Percentiles rank a stretch among this genome's conserved stretches.
phyloP scores from a whole-genome alignment of 2,888 invertebrate genomes.

The Drosophila formosana region DNA sequence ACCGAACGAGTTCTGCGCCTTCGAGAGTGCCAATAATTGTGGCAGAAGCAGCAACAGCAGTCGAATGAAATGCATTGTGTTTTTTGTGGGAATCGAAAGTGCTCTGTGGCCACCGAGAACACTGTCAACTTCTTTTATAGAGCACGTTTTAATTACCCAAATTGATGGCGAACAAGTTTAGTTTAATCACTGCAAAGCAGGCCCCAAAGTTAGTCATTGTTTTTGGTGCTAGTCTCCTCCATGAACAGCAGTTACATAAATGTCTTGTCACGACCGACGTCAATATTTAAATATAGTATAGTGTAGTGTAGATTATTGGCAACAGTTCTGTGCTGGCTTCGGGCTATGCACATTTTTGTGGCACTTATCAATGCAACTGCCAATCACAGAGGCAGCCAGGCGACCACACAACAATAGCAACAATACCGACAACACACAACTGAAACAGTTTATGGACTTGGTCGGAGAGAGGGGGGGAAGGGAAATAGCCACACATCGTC shows the following conservation, averaged over 20 bases:
- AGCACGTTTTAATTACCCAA: neutral
- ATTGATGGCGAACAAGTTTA: neutral
- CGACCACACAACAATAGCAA: slow-evolving; percentile 24
- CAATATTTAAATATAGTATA: neutral
- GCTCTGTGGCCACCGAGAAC: slow-evolving; percentile 9
- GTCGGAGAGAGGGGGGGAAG: neutral
- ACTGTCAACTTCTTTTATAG: slow-evolving; percentile 36
- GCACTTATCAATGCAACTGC: slow-evolving; percentile 66
- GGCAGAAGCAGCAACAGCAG: slow-evolving; percentile 2
- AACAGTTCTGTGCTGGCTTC: slow-evolving; percentile 11
- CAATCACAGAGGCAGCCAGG: slow-evolving; percentile 55
- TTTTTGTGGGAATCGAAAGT: neutral
- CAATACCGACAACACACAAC: slow-evolving; percentile 3
- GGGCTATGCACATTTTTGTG: slow-evolving; percentile 48
- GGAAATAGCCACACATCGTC: slow-evolving; percentile 46
- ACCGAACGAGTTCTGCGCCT: neutral
- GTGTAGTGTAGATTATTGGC: slow-evolving; percentile 19
- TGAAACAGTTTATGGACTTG: neutral
- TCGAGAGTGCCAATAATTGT: neutral
- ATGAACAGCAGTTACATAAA: slow-evolving; percentile 11
- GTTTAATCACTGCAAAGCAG: slow-evolving; percentile 24
- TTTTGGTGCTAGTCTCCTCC: neutral
- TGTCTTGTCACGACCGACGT: neutral
- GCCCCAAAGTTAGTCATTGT: slow-evolving; percentile 32
- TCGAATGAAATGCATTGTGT: slow-evolving; percentile 26